Percentiles rank a stretch among this genome's conserved stretches.
phyloP scores from a whole-genome alignment of 1,140 invertebrate genomes.

The Bombus vancouverensis region DNA sequence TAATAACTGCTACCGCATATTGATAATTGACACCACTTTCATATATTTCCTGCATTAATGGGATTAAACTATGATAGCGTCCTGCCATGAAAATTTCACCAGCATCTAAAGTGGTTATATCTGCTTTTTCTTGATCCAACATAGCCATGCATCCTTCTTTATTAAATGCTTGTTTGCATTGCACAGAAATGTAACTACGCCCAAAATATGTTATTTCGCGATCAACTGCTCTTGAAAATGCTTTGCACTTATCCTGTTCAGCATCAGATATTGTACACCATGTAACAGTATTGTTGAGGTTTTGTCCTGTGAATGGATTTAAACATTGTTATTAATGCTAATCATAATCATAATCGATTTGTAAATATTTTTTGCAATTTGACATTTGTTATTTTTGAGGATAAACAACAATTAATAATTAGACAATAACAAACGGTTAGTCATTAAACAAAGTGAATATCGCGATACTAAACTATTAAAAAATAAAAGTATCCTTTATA shows the following conservation, averaged over 20 bases:
- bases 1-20: constrained; percentile 94
- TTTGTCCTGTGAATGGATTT: not conserved
- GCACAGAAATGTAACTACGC: constrained; percentile 85
- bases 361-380: not conserved
- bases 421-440: not conserved
- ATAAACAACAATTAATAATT: not conserved
- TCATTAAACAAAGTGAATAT: not conserved
- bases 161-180: constrained; percentile 87
- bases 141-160: constrained; percentile 92
- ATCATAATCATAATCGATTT: not conserved
- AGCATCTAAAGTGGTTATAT: constrained; percentile 94
- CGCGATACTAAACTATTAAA: not conserved
- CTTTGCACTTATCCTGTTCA: constrained; percentile 91
- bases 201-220: constrained; percentile 86
- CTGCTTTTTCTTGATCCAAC: constrained; percentile 90
- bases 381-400: not conserved
- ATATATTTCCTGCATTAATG: constrained; percentile 91
- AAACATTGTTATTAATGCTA: not conserved
- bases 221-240: constrained; percentile 86
- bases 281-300: constrained; percentile 70
- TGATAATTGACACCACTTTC: constrained; percentile 85
- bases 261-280: constrained; percentile 91
- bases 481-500: not conserved
- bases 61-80: constrained; percentile 95
- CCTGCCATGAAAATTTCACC: constrained; percentile 97